phyloP scores from a whole-genome alignment of 1,140 invertebrate species.

The Homarus americanus region DNA sequence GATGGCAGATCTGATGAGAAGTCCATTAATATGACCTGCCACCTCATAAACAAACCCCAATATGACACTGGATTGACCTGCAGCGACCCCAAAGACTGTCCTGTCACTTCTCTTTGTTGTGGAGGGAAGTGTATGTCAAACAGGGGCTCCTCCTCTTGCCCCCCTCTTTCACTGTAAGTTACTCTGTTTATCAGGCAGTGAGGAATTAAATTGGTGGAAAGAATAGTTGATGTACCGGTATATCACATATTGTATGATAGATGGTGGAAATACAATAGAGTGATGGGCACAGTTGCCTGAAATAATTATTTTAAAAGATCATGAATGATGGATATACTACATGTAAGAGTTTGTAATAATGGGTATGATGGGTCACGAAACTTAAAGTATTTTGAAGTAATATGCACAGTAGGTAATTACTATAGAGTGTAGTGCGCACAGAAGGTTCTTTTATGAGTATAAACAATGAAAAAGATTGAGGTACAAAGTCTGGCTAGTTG shows the following conservation, averaged over 20 bases:
- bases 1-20: not conserved
- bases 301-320: not conserved
- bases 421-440: no score
- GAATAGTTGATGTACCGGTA: not conserved
- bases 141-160: constrained; percentile 22
- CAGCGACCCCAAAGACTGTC: constrained; percentile 25
- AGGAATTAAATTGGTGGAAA: not conserved
- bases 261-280: no score
- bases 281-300: no score
- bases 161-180: constrained; percentile 22
- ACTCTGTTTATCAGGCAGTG: not conserved
- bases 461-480: no score
- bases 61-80: constrained; percentile 26
- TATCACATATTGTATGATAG: no score
- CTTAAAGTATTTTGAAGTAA: no score
- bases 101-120: constrained; percentile 33
- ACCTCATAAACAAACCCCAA: not conserved
- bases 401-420: no score
- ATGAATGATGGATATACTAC: no score
- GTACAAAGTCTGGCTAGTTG: no score
- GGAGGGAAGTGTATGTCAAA: constrained; percentile 19
- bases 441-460: no score
- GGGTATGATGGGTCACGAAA: no score
- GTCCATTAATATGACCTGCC: constrained; percentile 26
- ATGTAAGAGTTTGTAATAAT: no score